These are phyloP conservation scores for Tetragonisca angustula DNA, from an alignment of 2,888 invertebrate species.

Conservation along the genomic window DNA sequence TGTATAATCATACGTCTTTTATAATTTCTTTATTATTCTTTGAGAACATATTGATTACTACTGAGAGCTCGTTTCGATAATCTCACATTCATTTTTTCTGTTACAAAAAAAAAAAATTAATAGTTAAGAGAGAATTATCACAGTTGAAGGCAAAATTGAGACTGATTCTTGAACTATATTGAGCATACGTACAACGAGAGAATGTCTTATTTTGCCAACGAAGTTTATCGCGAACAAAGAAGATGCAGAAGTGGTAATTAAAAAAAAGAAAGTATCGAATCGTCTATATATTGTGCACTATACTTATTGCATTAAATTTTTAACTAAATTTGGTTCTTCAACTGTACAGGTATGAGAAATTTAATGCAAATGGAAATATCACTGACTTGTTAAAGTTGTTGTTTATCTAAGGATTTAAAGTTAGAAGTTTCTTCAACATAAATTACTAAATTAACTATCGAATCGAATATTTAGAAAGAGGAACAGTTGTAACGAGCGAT, in stretches of 20 bases:
- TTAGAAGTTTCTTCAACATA: constrained; percentile 22
- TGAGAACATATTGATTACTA: constrained; percentile 47
- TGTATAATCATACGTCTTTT: constrained; percentile 61
- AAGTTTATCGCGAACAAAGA: constrained; percentile 24
- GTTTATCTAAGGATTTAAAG: constrained; percentile 10
- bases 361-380: constrained; percentile 56
- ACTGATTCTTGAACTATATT: constrained; percentile 52
- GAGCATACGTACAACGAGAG: constrained; percentile 14
- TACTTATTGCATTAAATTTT: constrained; percentile 49
- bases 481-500: constrained; percentile 29
- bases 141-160: constrained; percentile 35
- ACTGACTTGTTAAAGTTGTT: constrained; percentile 34
- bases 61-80: constrained; percentile 47
- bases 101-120: constrained; percentile 29
- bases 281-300: constrained; percentile 44
- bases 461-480: constrained; percentile 5
- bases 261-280: constrained; percentile 40
- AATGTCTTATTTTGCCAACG: constrained; percentile 41
- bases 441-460: constrained; percentile 19
- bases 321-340: constrained; percentile 46
- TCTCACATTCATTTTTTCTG: constrained; percentile 48
- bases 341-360: constrained; percentile 59
- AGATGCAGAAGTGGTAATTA: constrained; percentile 27
- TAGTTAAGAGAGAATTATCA: constrained; percentile 33
- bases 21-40: constrained; percentile 50